Conservation (phyloP, 2,888 invertebrate species). For the Ligdia adustata region DNA sequence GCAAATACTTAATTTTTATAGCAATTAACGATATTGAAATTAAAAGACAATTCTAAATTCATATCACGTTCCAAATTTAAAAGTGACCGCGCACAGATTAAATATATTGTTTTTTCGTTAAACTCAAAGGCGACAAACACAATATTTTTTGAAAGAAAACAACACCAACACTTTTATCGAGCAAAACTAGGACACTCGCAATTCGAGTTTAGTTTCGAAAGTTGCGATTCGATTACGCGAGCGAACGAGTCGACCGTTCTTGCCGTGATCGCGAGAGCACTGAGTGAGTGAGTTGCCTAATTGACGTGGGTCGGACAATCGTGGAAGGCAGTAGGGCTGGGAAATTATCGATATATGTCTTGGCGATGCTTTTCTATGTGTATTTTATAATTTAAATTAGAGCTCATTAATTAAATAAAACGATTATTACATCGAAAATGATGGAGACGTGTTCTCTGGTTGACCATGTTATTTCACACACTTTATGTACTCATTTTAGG, state of each 20-base stretch:
- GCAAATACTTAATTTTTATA: too few species aligned
- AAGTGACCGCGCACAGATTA: background rate
- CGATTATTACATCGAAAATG: too few species aligned
- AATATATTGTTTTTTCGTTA: too few species aligned
- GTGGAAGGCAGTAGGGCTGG: conserved; percentile 9
- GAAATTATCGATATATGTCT: conserved; percentile 12
- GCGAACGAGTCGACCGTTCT: conserved; percentile 6
- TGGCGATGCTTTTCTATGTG: too few species aligned
- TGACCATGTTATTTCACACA: too few species aligned
- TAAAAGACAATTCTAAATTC: too few species aligned
- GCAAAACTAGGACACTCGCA: conserved; percentile 9
- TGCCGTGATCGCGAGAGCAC: conserved; percentile 12
- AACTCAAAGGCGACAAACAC: background rate
- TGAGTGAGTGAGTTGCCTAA: conserved; percentile 5
- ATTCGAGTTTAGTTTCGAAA: conserved; percentile 23
- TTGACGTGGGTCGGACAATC: conserved; percentile 10
- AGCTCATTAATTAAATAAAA: too few species aligned
- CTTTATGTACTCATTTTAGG: too few species aligned
- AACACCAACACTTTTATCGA: conserved; percentile 7
- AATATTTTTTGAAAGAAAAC: too few species aligned
- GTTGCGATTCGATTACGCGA: conserved; percentile 11
- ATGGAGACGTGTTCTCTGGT: too few species aligned
- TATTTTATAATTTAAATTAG: too few species aligned
- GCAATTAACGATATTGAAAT: too few species aligned
- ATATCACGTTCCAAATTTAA: background rate